Percentiles rank a stretch among this genome's conserved stretches.
Conservation (phyloP, 2,113 vertebrate species). For the Gallinago undulata region DNA sequence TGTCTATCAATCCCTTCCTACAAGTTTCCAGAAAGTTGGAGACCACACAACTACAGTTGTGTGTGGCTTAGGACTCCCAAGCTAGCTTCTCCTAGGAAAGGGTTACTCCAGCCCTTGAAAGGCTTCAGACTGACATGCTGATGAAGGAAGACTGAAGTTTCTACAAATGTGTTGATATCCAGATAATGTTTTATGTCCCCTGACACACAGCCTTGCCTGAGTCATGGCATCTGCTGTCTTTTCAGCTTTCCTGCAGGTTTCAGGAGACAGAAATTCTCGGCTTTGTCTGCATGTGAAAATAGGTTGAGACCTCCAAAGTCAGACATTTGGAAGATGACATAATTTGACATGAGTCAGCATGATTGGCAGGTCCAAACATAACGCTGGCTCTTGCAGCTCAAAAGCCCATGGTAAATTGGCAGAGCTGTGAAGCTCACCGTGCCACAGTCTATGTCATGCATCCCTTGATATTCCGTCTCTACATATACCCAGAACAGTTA, state of each 20-base stretch:
- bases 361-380: constrained; percentile 27
- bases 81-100: neutral
- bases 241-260: neutral
- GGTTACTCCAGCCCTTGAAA: neutral
- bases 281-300: neutral
- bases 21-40: neutral
- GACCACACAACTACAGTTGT: neutral
- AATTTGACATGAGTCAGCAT: constrained; percentile 12
- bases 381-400: neutral
- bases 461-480: neutral
- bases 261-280: neutral
- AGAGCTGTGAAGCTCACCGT: neutral
- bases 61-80: neutral
- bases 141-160: neutral
- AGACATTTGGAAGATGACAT: constrained; percentile 28
- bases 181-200: neutral
- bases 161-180: neutral
- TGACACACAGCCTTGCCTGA: neutral
- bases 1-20: neutral
- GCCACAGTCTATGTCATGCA: neutral
- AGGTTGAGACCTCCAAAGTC: constrained; percentile 1
- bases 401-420: neutral
- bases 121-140: neutral
- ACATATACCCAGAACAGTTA: neutral
- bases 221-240: neutral